Conservation (phyloP, 2,797 vertebrate genomes). For the Lindbergichthys nudifrons region DNA sequence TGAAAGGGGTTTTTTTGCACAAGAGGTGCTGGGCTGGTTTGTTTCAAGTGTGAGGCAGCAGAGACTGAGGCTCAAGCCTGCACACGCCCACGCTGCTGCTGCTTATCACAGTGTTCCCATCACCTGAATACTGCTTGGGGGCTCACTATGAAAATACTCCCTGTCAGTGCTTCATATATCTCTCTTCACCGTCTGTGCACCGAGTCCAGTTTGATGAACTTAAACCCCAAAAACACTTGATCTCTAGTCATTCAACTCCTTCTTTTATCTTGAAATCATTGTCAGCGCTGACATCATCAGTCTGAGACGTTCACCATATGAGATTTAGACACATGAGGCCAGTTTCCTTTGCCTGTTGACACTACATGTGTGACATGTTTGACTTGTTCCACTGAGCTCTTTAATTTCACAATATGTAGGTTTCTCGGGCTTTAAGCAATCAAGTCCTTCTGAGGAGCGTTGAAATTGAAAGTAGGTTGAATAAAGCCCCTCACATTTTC, state of each 20-base stretch:
- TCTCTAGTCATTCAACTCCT: constrained; percentile 4
- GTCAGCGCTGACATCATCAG: constrained; percentile 1
- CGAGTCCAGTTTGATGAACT: not conserved
- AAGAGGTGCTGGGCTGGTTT: constrained; percentile 28
- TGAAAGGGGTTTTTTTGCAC: constrained; percentile 7
- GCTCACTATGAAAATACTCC: constrained; percentile 23
- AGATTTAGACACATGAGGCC: constrained; percentile 31
- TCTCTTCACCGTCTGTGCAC: not conserved
- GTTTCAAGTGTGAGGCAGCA: constrained; percentile 27
- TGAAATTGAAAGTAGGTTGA: constrained; percentile 56
- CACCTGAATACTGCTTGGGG: constrained; percentile 53
- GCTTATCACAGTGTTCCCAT: constrained; percentile 61
- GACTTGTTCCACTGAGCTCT: not conserved
- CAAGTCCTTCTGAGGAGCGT: not conserved
- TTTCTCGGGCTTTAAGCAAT: not conserved
- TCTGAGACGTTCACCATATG: constrained; percentile 15
- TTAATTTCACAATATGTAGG: not conserved
- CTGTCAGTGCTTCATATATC: constrained; percentile 1
- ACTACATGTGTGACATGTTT: not conserved
- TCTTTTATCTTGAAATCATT: constrained; percentile 1
- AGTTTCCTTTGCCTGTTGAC: constrained; percentile 35
- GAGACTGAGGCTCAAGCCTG: constrained; percentile 58
- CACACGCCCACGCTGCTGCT: constrained; percentile 68
- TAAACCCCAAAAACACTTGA: not conserved
- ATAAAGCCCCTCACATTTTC: constrained; percentile 37